Conservation (phyloP, 1,140 invertebrate genomes). For the Pissodes strobi region DNA sequence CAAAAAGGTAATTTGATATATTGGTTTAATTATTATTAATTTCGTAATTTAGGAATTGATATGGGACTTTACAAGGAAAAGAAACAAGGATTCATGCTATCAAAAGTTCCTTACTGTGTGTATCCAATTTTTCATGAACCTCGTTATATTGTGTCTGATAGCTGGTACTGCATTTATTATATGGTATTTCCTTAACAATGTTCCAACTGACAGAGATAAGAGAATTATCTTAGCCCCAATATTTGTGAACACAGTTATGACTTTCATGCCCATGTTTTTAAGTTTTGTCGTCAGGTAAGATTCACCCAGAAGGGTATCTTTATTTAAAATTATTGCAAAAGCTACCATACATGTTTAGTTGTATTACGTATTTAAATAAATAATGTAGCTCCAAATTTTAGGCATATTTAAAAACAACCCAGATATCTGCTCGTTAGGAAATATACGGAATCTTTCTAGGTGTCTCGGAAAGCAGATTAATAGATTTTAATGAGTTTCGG, state of each 20-base stretch:
- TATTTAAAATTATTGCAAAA: too few species aligned
- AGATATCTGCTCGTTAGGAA: too few species aligned
- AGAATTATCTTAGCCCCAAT: constrained; percentile 42
- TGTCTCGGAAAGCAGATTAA: too few species aligned
- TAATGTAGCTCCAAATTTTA: too few species aligned
- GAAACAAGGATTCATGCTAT: constrained; percentile 5
- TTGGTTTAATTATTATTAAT: too few species aligned
- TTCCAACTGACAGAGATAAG: constrained; percentile 24
- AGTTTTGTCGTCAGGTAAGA: constrained; percentile 54
- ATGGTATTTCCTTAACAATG: constrained; percentile 55
- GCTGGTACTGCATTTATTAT: constrained; percentile 55
- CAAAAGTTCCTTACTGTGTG: constrained; percentile 29
- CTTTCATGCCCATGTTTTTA: constrained; percentile 54
- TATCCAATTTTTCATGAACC: constrained; percentile 57
- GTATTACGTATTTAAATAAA: too few species aligned
- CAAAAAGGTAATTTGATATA: too few species aligned
- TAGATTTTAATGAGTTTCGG: too few species aligned
- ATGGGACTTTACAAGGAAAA: constrained; percentile 19
- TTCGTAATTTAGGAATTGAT: constrained; percentile 38
- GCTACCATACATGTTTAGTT: too few species aligned
- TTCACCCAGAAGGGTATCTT: too few species aligned
- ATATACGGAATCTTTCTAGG: too few species aligned
- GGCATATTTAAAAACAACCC: too few species aligned
- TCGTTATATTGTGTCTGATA: constrained; percentile 56
- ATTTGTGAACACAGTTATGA: constrained; percentile 49